Base-by-base conservation (phyloP, 2,113 vertebrate genomes). In the Gadus macrocephalus region DNA sequence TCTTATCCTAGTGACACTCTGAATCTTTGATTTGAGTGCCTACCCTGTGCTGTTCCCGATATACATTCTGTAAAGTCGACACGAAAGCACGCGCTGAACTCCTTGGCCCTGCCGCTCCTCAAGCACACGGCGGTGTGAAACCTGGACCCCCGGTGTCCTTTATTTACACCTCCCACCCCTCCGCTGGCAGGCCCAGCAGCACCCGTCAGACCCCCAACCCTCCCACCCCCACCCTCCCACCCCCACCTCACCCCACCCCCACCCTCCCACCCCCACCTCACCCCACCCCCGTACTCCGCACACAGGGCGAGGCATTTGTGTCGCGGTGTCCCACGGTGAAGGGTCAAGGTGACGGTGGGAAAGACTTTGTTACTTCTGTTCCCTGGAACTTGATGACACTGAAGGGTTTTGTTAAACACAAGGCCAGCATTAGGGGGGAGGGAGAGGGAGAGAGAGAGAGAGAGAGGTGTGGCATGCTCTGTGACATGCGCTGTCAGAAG, bases 81-180 rank as follows among this genome's bases (percentile, higher is more conserved):
- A 49, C 11, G 9, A 49, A 7, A 7, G 42, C 12, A 49, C 12
- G 42, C 12, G 11, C 11, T 9, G 42, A 49, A 49, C 2, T 49
- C 2, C 12, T 9, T 49, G 53, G 22, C 80, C 66, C 66, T 66
- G 20, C 4, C 62, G 28, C 5, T 59, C 62, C 25, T 68, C 49
- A 38, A 42, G 53, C 49, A 17, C 68, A 69, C 63, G 16, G 15
- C 58, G 3, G 4, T 2, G 20, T 64, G 5, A 59, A 70, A 82
- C 81, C 59, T 62, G 0, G 0, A 68, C 80, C 73, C 80, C 70
- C 62, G 8, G 61, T 15, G 3, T 15, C 65, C 63, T 58, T 80
- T 80, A 84, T 87, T 87, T 74, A 79, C 81, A 82, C 78, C 73
- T 76, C 72, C 25, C 56, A 78, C 76, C 75, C 73, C 28, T 62